Percentiles rank a stretch among this genome's conserved stretches.
These are phyloP conservation scores for Trichoplusia ni DNA, from an alignment of 1,140 invertebrate species.

Conservation along the genomic window DNA sequence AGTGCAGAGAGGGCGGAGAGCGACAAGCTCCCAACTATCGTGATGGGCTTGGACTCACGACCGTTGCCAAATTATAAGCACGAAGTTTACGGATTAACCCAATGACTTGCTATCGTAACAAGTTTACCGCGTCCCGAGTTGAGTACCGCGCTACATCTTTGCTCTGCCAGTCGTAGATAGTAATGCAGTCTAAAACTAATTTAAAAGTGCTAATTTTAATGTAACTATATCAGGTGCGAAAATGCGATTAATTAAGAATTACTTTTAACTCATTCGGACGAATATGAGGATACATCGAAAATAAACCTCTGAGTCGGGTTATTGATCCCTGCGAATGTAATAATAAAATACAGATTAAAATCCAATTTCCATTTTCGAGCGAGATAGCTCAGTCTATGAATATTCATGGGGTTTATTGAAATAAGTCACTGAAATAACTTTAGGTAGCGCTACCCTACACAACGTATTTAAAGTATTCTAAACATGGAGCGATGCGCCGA, in stretches of 20 bases:
- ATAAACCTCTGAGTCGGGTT: background rate
- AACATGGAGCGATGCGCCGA: too few relatives aligned
- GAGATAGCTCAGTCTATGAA: conserved; percentile 24
- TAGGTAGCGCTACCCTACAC: background rate
- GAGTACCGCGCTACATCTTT: background rate
- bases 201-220: background rate
- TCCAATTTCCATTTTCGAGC: conserved; percentile 29
- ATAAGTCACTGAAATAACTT: conserved; percentile 24
- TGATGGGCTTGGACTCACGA: background rate
- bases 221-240: too few relatives aligned
- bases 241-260: too few relatives aligned
- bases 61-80: background rate
- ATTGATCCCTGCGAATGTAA: conserved; percentile 7
- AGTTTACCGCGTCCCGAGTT: background rate
- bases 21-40: conserved; percentile 14
- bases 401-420: conserved; percentile 32
- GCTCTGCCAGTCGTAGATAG: background rate
- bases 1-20: background rate
- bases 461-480: too few relatives aligned
- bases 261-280: too few relatives aligned
- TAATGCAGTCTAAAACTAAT: too few relatives aligned
- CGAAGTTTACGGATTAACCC: background rate
- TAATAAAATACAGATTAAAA: conserved; percentile 35
- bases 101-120: background rate
- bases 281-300: background rate